These are phyloP conservation scores for Scelioninae gen. 2 DNA, from an alignment of 2,888 invertebrate species.

Conservation along the genomic window DNA sequence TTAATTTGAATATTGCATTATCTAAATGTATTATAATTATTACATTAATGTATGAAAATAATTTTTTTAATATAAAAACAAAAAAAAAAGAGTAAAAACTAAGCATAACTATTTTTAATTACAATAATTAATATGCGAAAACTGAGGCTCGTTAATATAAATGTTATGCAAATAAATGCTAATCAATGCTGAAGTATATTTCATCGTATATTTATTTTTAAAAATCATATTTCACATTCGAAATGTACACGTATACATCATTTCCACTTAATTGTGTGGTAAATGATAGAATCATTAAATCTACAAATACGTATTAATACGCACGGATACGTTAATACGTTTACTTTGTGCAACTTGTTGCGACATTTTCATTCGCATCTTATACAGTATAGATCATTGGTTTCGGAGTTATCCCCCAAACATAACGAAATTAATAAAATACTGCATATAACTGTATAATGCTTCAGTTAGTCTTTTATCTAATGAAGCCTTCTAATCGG, in stretches of 20 bases:
- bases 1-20: too few species aligned
- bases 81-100: too few species aligned
- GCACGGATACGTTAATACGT: conserved; percentile 38
- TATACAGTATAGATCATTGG: conserved; percentile 31
- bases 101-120: too few species aligned
- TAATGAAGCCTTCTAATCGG: too few species aligned
- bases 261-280: conserved; percentile 13
- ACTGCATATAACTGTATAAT: neutral
- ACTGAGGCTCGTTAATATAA: neutral
- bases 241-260: conserved; percentile 47
- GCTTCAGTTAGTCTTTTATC: too few species aligned
- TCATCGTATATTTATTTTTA: conserved; percentile 42
- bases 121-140: too few species aligned
- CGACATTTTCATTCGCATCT: conserved; percentile 18
- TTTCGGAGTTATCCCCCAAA: neutral
- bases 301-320: conserved; percentile 41
- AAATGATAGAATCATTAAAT: conserved; percentile 29
- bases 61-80: too few species aligned
- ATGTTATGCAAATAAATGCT: neutral
- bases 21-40: too few species aligned
- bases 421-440: conserved; percentile 22
- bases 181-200: neutral
- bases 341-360: conserved; percentile 42
- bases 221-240: conserved; percentile 51
- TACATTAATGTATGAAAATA: too few species aligned